Base-by-base conservation (phyloP, 2,113 vertebrate genomes). In the cattle (Bos taurus) region DNA sequence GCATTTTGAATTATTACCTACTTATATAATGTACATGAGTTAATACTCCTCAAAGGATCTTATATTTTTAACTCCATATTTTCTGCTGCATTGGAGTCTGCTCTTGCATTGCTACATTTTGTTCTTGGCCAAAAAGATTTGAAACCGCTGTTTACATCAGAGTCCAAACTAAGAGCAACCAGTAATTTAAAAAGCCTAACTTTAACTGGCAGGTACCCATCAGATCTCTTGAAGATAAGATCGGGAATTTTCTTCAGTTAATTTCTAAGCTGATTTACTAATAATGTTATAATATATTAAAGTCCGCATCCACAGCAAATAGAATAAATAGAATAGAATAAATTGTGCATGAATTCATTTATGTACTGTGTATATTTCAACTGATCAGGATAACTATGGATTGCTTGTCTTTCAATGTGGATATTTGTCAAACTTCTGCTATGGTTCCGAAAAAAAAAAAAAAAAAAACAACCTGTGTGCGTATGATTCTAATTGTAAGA, bases 11-110 rank as follows among this genome's bases (percentile, higher is more conserved):
- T 90, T 92, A 94, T 71, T 92, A 40, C 7, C 36, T 93, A 78
- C 43, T 50, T 85, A 88, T 46, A 81, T 52, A 78, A 95, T 78
- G 62, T 90, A 54, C 30, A 84, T 46, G 17, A 93, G 15, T 85
- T 97, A 92, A 94, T 88, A 81, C 92, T 94, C 94, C 77, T 50
- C 87, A 80, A 71, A 92, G 40, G 60, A 91, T 48, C 56, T 95
- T 60, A 83, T n/a, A 88, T 82, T 96, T 89, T 40, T 88, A 57
- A 91, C 10, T 48, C 13, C 6, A 46, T 59, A 88, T 96, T 95
- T 95, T 92, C 48, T 85, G 62, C 57, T 60, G 56, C 90, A 40
- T 96, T 77, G 36, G 13, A 90, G 95, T 91, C 81, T 77, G 1
- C 64, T 84, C n/a, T 52, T 88, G 17, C 54, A 52, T 11, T 62